Base-by-base conservation (phyloP, 1,140 invertebrate genomes). In the Pseudachorutes palmiensis region DNA sequence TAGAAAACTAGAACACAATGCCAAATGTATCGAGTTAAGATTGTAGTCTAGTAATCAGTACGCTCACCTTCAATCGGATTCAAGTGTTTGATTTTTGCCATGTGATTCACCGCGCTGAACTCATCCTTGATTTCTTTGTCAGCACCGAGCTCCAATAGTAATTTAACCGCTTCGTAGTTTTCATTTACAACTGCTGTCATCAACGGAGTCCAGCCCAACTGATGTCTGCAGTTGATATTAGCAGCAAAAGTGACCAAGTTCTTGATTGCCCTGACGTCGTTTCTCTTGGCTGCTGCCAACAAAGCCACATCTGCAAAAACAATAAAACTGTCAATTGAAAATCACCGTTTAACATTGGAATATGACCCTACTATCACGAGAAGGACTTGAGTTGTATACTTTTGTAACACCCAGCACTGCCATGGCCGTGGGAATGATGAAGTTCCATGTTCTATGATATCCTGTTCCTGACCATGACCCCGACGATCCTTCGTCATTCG, bases 151-250 rank as follows among this genome's bases (percentile, higher is more conserved):
- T 84, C 79, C 33, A 95, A 76, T 28, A 96, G 79, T 69, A 85
- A 77, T 78, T 83, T 81, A 1, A 92, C 82, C 66, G 83, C 83
- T 29, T 84, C 81, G 26, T 79, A 64, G 72, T 85, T 83, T 55
- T 85, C 84, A 80, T 91, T 93, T 22, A 92, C 86, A 30, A 88
- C 87, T 64, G 91, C 91, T 58, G 87, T 48, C 16, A 55, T 91
- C 33, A 95, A 79, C 16, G 90, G 83, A 57, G 90, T 93, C 91
- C 92, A 94, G 41, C 92, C 92, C 32, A 92, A 79, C 22, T 79
- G 67, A 79, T 92, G 89, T 1, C 85, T 79, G 58, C 72, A 69
- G 79, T 90, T 88, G 5, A 85, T 80, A 76, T 86, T 80, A 41
- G 83, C 76, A 16, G 79, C 79, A 57, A 76, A 75, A 19, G 63